These are phyloP conservation scores for Noctuana brunneofusca DNA, from an alignment of 2,888 invertebrate species.

Conservation along the genomic window DNA sequence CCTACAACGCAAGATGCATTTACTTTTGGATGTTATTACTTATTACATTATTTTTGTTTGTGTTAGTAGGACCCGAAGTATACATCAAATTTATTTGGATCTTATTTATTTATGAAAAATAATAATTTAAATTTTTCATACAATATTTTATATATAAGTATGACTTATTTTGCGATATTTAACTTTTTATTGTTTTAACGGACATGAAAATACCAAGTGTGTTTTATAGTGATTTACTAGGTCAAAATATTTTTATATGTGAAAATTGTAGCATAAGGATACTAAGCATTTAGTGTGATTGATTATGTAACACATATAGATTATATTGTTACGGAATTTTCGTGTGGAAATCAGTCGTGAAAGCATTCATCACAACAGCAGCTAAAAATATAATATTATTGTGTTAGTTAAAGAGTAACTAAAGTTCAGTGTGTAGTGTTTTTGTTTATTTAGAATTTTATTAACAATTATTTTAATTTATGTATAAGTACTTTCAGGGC, in stretches of 20 bases:
- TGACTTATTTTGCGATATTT: conserved; percentile 27
- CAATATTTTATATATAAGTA: background rate
- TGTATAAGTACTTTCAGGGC: conserved; percentile 24
- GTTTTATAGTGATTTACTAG: conserved; percentile 72
- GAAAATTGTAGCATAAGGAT: conserved; percentile 64
- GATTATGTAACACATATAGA: conserved; percentile 48
- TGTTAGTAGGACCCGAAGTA: background rate
- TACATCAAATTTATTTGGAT: background rate
- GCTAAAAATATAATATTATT: conserved; percentile 16
- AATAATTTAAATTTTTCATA: background rate
- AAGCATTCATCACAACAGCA: conserved; percentile 29
- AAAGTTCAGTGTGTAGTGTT: conserved; percentile 17
- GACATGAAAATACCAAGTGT: conserved; percentile 48
- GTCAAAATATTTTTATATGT: conserved; percentile 79
- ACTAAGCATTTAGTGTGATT: conserved; percentile 68
- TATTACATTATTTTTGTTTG: background rate
- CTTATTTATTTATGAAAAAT: background rate
- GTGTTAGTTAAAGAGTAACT: conserved; percentile 15
- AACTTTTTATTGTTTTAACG: conserved; percentile 38
- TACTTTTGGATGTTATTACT: conserved; percentile 26
- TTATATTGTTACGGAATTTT: conserved; percentile 44
- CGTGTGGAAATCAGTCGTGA: conserved; percentile 31
- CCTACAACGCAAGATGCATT: conserved; percentile 14
- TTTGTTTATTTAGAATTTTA: conserved; percentile 22
- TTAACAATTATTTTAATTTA: conserved; percentile 23